Conservation (phyloP, 1,140 invertebrate genomes). For the Megathymus violae region DNA sequence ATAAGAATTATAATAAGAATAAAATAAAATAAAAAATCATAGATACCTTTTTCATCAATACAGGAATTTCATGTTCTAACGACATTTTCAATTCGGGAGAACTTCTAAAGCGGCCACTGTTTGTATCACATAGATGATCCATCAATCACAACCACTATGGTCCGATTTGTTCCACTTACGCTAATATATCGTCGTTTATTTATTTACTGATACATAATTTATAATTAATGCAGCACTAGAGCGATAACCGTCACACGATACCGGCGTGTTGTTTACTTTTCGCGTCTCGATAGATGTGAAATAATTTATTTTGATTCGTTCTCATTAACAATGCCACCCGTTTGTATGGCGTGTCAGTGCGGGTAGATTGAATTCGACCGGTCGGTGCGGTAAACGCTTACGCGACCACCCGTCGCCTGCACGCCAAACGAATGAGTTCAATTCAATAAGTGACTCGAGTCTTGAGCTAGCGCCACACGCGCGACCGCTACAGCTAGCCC, state of each 20-base stretch:
- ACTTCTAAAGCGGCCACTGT: constrained; percentile 51
- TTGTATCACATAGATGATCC: constrained; percentile 45
- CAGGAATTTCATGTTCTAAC: constrained; percentile 71
- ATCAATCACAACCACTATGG: constrained; percentile 50
- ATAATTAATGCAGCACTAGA: constrained; percentile 56
- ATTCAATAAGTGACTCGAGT: no score
- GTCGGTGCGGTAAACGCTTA: constrained; percentile 19
- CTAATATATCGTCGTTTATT: constrained; percentile 41
- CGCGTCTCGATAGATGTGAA: constrained; percentile 18
- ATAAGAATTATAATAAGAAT: neutral
- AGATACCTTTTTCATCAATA: constrained; percentile 75
- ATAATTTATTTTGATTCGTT: constrained; percentile 24
- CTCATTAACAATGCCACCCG: constrained; percentile 8
- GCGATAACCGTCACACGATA: constrained; percentile 58
- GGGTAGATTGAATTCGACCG: constrained; percentile 53
- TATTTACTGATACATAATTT: constrained; percentile 53
- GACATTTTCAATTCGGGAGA: constrained; percentile 68
- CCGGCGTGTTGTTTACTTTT: constrained; percentile 46
- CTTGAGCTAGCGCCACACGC: constrained; percentile 27
- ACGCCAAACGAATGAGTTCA: constrained; percentile 65
- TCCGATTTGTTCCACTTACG: constrained; percentile 32
- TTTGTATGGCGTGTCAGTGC: constrained; percentile 38
- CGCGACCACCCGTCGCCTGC: constrained; percentile 62
- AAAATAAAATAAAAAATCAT: constrained; percentile 9
- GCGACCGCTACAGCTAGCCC: constrained; percentile 32